A percentile compares a stretch with the other conserved stretches of the same genome.
Conservation (phyloP, 2,888 invertebrate species). For the Tenthredo distinguenda region DNA sequence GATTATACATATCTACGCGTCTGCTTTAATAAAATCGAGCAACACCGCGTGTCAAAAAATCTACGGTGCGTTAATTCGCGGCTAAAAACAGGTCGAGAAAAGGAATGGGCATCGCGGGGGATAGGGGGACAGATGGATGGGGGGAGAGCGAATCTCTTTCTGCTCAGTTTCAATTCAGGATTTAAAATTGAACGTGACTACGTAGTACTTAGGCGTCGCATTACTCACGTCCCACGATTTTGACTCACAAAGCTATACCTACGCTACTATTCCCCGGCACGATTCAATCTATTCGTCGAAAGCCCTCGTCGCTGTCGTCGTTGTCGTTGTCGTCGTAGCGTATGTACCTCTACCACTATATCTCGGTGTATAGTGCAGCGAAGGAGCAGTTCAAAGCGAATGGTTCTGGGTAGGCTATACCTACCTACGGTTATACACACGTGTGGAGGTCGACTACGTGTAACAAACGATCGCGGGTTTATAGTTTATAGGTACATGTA, state of each 20-base stretch:
- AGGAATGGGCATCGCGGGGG: not conserved
- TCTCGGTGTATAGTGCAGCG: not conserved
- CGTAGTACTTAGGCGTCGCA: constrained; percentile 36
- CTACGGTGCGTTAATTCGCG: not conserved
- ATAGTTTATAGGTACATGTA: not conserved
- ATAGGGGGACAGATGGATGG: no score
- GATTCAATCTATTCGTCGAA: constrained; percentile 39
- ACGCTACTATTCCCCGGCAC: not conserved
- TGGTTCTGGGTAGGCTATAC: not conserved
- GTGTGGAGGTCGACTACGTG: not conserved
- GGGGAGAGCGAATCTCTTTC: constrained; percentile 11
- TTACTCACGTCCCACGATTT: constrained; percentile 38
- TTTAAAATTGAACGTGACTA: constrained; percentile 41
- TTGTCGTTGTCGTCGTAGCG: not conserved
- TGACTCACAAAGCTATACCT: constrained; percentile 34
- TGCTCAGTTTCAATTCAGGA: constrained; percentile 35
- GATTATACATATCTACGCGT: no score
- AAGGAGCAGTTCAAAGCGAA: constrained; percentile 33
- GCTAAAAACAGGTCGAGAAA: not conserved
- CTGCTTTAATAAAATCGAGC: no score
- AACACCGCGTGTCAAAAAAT: not conserved
- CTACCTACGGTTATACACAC: not conserved
- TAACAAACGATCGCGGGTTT: constrained; percentile 35
- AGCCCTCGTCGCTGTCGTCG: not conserved
- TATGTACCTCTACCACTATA: not conserved